Conservation (phyloP, 1,140 invertebrate species). For the Brachionus manjavacas region DNA sequence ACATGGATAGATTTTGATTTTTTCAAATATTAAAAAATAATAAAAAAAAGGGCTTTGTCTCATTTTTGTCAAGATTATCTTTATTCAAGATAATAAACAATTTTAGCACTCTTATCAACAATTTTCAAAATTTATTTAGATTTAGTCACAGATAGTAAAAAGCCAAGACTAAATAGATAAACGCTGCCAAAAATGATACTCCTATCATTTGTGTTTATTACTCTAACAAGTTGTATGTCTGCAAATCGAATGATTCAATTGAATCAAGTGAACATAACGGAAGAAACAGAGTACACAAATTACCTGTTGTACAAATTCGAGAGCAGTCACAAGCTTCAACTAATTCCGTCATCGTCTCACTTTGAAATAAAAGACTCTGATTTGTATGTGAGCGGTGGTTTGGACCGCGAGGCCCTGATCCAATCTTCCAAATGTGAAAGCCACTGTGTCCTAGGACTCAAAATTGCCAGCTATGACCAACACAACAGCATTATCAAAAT, state of each 20-base stretch:
- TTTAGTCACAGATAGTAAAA: constrained; percentile 11
- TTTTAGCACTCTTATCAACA: neutral
- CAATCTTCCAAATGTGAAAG: neutral
- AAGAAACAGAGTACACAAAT: neutral
- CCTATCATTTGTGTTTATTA: neutral
- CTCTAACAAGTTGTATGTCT: neutral
- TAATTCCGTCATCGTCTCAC: neutral
- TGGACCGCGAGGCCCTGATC: constrained; percentile 12
- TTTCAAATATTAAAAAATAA: neutral
- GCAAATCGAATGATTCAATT: constrained; percentile 17
- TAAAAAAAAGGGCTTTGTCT: neutral
- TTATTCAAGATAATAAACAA: neutral
- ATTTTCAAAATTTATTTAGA: neutral
- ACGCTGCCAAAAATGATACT: neutral
- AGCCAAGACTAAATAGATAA: neutral
- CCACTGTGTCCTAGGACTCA: neutral
- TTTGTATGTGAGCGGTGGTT: neutral
- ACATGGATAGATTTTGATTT: neutral
- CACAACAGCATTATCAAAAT: neutral
- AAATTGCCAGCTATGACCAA: constrained; percentile 13
- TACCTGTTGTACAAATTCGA: neutral
- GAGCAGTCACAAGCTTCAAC: neutral
- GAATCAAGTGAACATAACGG: neutral
- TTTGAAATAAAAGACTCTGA: neutral
- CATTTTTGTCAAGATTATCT: neutral